Evolutionary conservation across 2,888 invertebrate species (phyloP).

Genomic region (Eulithis testata): DNA sequence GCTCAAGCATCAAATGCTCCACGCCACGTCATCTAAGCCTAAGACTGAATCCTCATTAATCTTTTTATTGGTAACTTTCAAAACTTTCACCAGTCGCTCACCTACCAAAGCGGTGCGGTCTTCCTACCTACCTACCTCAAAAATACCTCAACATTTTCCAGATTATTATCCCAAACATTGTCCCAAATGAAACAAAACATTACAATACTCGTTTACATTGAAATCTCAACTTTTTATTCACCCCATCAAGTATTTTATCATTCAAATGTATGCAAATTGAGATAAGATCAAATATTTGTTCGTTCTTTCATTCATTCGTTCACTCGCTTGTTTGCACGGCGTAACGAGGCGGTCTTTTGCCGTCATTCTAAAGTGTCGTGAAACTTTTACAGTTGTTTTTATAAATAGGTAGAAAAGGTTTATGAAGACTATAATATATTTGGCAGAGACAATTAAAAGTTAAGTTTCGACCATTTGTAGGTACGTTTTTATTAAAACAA

Average conservation of each 20-base stretch:
- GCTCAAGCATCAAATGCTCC: no score
- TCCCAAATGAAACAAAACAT: background rate
- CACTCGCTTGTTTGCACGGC: conserved; percentile 30
- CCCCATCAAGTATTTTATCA: conserved; percentile 14
- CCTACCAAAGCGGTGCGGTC: no score
- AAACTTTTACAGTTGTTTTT: background rate
- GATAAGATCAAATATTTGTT: conserved; percentile 31
- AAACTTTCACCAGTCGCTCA: no score
- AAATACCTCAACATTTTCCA: background rate
- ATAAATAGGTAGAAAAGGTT: no score
- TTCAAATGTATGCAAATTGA: conserved; percentile 26
- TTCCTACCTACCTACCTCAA: background rate
- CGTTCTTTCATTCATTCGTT: conserved; percentile 30
- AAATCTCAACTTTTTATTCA: conserved; percentile 19
- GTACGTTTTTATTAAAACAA: conserved; percentile 27
- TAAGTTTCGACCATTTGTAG: no score
- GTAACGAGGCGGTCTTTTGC: conserved; percentile 26
- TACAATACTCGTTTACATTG: conserved; percentile 13
- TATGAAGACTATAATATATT: no score
- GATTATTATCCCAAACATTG: background rate
- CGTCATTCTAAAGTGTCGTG: conserved; percentile 28
- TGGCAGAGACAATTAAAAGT: no score
- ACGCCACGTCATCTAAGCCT: no score
- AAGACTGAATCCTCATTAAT: no score
- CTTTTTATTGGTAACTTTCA: no score